Base-by-base conservation (phyloP, 1,140 invertebrate species). In the Cotesia vestalis region DNA sequence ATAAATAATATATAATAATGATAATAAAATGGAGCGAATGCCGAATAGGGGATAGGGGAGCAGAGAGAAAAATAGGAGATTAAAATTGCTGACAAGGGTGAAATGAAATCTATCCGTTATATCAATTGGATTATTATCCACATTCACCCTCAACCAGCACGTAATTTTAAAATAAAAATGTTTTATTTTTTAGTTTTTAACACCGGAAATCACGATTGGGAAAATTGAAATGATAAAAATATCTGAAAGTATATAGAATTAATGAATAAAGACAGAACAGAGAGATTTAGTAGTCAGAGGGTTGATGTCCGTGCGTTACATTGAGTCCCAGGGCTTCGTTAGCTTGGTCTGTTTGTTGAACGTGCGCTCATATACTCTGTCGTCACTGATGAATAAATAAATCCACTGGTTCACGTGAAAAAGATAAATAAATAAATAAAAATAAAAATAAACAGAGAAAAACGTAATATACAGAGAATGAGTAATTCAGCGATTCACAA, bases 301-400 rank as follows among this genome's bases (percentile, higher is more conserved):
- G 20, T 71, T 57, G 34, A 35, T 17, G 63, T 66, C 27, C 66
- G 51, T 67, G 60, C 60, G 35, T 63, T 73, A 69, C 66, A 69
- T 69, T 69, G 72, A 74, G 60, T 71, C 59, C 61, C 53, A 71
- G 57, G 35, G 69, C 72, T 78, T 79, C 74, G 77, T 77, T 78
- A 77, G 62, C 69, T 69, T 63, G 71, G 66, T 70, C 69, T 78
- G 70, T 79, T 79, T 77, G 71, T 68, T 53, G 73, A 79, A 77
- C 78, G 77, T 77, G 75, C 40, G 40, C 67, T 63, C 73, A 64
- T 27, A 27, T 27, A 27, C 27, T 27, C 64, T 61, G 75, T 71
- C 66, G 70, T 68, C 61, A 74, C 75, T 73, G 67, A 78, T 77
- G 73, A 77, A 74, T 76, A 74, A 76, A 77, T 74, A 78, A 78